Evolutionary conservation across 1,140 invertebrate genomes (phyloP).

Genomic region (Bombus fervidus): DNA sequence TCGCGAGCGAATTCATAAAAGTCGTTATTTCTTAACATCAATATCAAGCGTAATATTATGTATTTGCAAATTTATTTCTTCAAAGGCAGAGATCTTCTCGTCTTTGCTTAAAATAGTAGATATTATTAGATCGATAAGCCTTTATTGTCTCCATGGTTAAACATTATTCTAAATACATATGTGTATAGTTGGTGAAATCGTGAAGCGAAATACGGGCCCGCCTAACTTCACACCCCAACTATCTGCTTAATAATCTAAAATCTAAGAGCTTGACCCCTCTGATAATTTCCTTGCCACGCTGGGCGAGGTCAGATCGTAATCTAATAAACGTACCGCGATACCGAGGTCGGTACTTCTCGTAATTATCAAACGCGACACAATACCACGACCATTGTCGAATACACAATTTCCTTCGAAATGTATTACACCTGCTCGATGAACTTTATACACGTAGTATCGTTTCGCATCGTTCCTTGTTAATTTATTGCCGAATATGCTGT

Average conservation of each 20-base stretch:
- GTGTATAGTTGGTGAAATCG: neutral
- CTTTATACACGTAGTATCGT: neutral
- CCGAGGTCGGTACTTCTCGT: conserved; percentile 49
- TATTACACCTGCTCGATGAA: neutral
- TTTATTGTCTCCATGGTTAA: neutral
- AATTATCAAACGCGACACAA: conserved; percentile 56
- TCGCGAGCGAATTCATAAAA: too few species aligned
- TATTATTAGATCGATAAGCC: neutral
- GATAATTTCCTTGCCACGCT: conserved; percentile 54
- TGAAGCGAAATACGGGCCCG: neutral
- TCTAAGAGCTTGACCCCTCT: conserved; percentile 53
- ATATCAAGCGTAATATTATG: too few species aligned
- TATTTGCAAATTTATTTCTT: too few species aligned
- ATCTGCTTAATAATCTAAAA: conserved; percentile 56
- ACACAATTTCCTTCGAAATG: conserved; percentile 8
- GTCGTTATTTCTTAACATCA: too few species aligned
- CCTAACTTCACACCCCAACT: conserved; percentile 13
- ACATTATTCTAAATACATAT: neutral
- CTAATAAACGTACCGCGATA: conserved; percentile 62
- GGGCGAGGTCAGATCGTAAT: conserved; percentile 60
- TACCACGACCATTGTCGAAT: conserved; percentile 29
- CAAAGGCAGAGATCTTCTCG: neutral
- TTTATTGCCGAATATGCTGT: neutral
- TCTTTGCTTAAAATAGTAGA: neutral
- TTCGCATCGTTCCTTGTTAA: neutral